Base-by-base conservation (phyloP, 2,888 invertebrate genomes). In the Brenthis hecate region DNA sequence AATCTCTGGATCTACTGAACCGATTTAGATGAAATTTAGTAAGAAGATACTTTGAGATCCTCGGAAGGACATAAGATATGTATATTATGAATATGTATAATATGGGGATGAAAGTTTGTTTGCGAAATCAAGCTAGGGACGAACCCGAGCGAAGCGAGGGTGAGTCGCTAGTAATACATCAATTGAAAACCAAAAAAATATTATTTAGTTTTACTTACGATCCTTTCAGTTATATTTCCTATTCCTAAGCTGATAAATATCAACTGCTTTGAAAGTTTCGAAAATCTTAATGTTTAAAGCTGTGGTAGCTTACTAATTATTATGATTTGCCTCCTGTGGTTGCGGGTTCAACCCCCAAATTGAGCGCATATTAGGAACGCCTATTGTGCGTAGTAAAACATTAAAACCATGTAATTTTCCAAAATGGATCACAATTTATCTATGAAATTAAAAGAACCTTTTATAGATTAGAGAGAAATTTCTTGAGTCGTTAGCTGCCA, bases 401-500 rank as follows among this genome's bases (percentile, higher is more conserved):
- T 82, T 81, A 83, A 79, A 80, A 80, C 85, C 87, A 81, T 88
- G 86, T 90, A 87, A 90, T 89, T 87, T 88, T 82, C 79, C 81
- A 79, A 85, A 86, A 88, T 82, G 76, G 82, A 81, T 82, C 81
- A 82, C 83, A 84, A 86, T 86, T 87, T 85, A 77, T 85, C 81
- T 85, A 85, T 79, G 76, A 80, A 84, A 84, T 79, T 80, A 67
- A 80, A 77, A 73, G 69, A 16, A 16, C 62, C n/a, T 36, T 56
- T 63, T 48, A 11, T 8, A 67, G 47, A 62, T 61, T 53, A 16
- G 16, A 28, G 56, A 50, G 62, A 58, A 56, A 56, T 50, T 51
- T 8, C 36, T 13, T 67, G 11, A 36, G 50, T 19, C 62, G 28
- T 51, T 19, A 36, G 28, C 23, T 64, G 16, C 6, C 14, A 32